Conservation (phyloP, 2,888 invertebrate species). For the Yponomeuta cagnagella region DNA sequence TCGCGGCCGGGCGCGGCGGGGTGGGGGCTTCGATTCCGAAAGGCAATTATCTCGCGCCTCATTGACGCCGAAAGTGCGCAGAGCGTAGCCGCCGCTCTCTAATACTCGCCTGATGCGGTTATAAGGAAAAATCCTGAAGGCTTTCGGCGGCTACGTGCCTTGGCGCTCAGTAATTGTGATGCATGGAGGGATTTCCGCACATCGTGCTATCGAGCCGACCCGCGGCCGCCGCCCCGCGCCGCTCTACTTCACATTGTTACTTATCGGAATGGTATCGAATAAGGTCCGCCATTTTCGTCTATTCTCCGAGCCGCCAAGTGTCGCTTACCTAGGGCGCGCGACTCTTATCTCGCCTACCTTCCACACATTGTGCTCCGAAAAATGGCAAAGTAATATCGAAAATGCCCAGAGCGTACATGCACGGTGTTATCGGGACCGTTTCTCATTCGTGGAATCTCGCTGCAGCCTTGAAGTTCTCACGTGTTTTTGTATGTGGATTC, state of each 20-base stretch:
- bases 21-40: constrained; percentile 65
- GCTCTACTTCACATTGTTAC: constrained; percentile 50
- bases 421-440: constrained; percentile 5
- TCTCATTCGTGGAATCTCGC: neutral
- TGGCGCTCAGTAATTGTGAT: constrained; percentile 57
- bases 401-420: neutral
- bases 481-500: constrained; percentile 31
- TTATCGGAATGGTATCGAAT: constrained; percentile 60
- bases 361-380: constrained; percentile 26
- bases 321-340: constrained; percentile 37
- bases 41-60: constrained; percentile 73
- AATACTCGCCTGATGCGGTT: constrained; percentile 58
- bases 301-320: constrained; percentile 41
- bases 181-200: constrained; percentile 61
- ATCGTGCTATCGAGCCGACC: constrained; percentile 48
- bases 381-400: constrained; percentile 23
- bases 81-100: constrained; percentile 41
- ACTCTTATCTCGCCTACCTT: constrained; percentile 45
- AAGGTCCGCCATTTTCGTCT: constrained; percentile 52
- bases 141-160: constrained; percentile 55
- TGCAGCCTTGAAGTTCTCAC: constrained; percentile 1
- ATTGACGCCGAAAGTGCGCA: constrained; percentile 68
- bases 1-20: constrained; percentile 64
- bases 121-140: constrained; percentile 60
- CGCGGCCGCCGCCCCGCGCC: constrained; percentile 33